Base-by-base conservation (phyloP, 2,113 vertebrate species). In the Columbina picui region DNA sequence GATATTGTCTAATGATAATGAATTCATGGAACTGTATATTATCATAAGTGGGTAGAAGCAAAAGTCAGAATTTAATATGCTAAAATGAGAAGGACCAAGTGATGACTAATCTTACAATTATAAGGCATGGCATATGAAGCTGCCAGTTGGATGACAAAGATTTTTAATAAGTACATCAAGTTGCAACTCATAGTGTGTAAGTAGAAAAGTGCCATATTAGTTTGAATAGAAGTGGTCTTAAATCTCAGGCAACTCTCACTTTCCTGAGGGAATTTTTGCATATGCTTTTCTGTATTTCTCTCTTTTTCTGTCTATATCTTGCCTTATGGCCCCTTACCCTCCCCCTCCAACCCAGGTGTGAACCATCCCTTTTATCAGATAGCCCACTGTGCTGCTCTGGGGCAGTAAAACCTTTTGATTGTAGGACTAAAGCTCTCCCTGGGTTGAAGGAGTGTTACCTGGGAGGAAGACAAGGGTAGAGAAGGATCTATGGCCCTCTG, bases 91-190 rank as follows among this genome's bases (percentile, higher is more conserved):
- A 92, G 68, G 80, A 90, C 93, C 80, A 90, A 77, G 73, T 47
- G 73, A 81, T 96, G 91, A 91, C 59, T 94, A 90, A 90, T 92
- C 47, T 75, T 86, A 52, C 19, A 89, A 55, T 97, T 88, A 52
- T 5, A 75, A 87, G 73, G 55, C 76, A 90, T 75, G 63, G 60
- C 47, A 56, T 75, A 77, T 59, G 68, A 93, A 93, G 49, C 22
- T 90, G 47, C 59, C 68, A 78, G 47, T 81, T 85, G n/a, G 59
- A 70, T 92, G 86, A 73, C 76, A 63, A 7, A 67, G 71, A 47
- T 70, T 92, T 93, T 91, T 74, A 92, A 8, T 74, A 81, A 86
- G 53, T 80, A 30, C 68, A 67, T 93, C 52, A 71, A 64, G 64
- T 34, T 70, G 60, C 52, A 93, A 20, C 43, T 89, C 50, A 29